These are phyloP conservation scores for Drosophila fungiperda DNA, from an alignment of 2,888 invertebrate species.

Conservation along the genomic window DNA sequence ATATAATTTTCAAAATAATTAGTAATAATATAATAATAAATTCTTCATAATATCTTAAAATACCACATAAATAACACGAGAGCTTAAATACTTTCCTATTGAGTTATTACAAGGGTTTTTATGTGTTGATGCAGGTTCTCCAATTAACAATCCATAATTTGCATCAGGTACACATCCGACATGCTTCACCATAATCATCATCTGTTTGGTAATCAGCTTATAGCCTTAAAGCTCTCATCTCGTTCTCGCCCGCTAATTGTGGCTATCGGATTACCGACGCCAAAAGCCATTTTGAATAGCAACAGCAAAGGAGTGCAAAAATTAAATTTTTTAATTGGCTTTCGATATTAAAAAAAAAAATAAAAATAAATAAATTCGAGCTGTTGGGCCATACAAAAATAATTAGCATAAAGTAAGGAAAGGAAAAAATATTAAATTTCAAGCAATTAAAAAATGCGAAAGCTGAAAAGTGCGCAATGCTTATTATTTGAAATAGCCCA, in stretches of 20 bases:
- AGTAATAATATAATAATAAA: too few relatives aligned
- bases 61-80: too few relatives aligned
- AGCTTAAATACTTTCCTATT: not conserved
- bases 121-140: not conserved
- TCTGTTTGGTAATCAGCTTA: constrained; percentile 65
- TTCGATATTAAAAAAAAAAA: constrained; percentile 46
- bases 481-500: constrained; percentile 26
- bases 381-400: constrained; percentile 57
- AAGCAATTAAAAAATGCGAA: constrained; percentile 74
- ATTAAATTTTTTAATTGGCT: constrained; percentile 76
- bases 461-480: constrained; percentile 60
- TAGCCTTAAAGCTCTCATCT: constrained; percentile 37
- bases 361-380: constrained; percentile 18
- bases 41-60: not conserved
- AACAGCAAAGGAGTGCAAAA: constrained; percentile 64
- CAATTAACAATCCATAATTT: constrained; percentile 12
- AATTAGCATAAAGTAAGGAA: constrained; percentile 74
- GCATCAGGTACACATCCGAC: constrained; percentile 8
- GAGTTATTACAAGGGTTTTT: not conserved
- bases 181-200: constrained; percentile 26
- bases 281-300: constrained; percentile 63
- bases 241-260: constrained; percentile 64
- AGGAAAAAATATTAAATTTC: constrained; percentile 77
- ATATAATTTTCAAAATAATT: not conserved
- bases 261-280: constrained; percentile 73